Percentiles rank a stretch among this genome's conserved stretches.
Evolutionary conservation across 2,797 vertebrate genomes (phyloP).

Genomic region (Thamnophis elegans): DNA sequence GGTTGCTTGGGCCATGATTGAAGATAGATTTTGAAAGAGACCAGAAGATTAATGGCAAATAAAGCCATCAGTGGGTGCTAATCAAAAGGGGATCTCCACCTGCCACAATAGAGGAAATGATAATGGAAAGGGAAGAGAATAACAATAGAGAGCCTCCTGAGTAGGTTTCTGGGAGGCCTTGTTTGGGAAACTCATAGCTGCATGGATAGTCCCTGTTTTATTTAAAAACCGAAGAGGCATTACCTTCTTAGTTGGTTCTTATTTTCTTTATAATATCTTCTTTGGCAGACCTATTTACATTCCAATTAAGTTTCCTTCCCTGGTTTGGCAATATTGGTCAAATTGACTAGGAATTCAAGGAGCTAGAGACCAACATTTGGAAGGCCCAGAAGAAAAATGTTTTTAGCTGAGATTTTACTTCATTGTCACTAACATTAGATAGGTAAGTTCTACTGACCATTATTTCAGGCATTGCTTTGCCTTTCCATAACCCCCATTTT

Average conservation of each 20-base stretch:
- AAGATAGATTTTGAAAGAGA: not conserved
- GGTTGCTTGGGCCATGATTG: not conserved
- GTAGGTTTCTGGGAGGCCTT: not conserved
- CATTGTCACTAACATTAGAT: not conserved
- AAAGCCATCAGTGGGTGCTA: not conserved
- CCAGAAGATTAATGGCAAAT: not conserved
- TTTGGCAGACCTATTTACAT: not conserved
- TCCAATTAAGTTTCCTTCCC: not conserved
- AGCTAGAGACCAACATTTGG: not conserved
- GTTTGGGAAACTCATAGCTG: not conserved
- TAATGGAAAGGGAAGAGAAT: not conserved
- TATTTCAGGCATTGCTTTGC: not conserved
- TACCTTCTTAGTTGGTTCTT: not conserved
- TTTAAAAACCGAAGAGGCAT: not conserved
- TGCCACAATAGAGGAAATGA: not conserved
- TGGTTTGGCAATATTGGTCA: not conserved
- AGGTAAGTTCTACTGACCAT: not conserved
- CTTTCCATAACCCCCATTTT: not conserved
- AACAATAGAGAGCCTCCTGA: not conserved
- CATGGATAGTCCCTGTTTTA: not conserved
- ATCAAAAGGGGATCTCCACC: not conserved
- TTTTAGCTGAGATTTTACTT: not conserved
- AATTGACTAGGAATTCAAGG: not conserved
- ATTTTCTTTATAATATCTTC: conserved; percentile 1
- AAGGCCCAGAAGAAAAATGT: not conserved